Base-by-base conservation (phyloP, 2,113 vertebrate species). In the Istiophorus platypterus region DNA sequence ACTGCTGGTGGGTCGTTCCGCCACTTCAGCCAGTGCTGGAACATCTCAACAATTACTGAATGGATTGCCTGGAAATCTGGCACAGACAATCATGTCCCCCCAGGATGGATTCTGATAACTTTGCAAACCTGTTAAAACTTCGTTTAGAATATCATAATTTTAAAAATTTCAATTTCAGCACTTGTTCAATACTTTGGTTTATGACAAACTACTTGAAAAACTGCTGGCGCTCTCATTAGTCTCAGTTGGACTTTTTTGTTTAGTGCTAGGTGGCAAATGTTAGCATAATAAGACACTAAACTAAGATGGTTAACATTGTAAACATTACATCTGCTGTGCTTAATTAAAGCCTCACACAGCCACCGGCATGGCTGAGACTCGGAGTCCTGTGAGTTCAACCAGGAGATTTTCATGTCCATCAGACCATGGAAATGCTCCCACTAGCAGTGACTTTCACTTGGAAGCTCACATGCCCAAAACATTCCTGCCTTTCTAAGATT, bases 401-500 rank as follows among this genome's bases (percentile, higher is more conserved):
- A 26, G 51, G 52, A 56, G n/a, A 13, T 56, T 56, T 56, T 26
- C 26, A 56, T 26, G 11, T 24, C 52, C n/a, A 26, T 24, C 11
- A 56, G 4, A 56, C 52, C 9, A 1, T 56, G 52, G 52, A 56
- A 58, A 29, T 17, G 56, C 42, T 78, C 42, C 42, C 51, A 22
- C 41, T 59, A 59, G 15, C 52, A n/a, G 7, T 39, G 31, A 24
- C 42, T 29, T 69, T 42, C 42, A 66, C 6, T 2, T 61, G 0
- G 18, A 54, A 49, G 18, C 7, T 24, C 13, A 12, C 42, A 27
- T 0, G 12, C 20, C 45, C 59, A 31, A 49, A 79, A 41, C 39
- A n/a, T 66, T 52, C 59, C 75, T 31, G 26, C 59, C 17, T 65
- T 17, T 64, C 66, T 73, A 9, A 18, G 9, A 67, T 45, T 45